Base-by-base conservation (phyloP, 2,797 vertebrate species). In the Aselliscus stoliczkanus region DNA sequence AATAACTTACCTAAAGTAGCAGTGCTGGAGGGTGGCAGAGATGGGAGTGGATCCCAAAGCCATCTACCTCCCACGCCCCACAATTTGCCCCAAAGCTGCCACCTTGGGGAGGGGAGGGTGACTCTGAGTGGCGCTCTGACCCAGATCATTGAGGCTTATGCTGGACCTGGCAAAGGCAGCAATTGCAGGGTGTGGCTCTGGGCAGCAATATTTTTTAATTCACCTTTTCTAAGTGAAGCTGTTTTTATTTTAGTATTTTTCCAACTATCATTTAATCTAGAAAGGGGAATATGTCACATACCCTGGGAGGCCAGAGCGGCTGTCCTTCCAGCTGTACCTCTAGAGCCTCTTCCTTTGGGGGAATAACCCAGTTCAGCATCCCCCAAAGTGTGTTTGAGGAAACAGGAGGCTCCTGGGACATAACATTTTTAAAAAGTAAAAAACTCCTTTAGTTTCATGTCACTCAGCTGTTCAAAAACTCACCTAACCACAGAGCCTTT, bases 211-310 rank as follows among this genome's bases (percentile, higher is more conserved):
- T 25, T 65, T 42, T 62, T 18, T 50, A 25, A 67, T n/a, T 54
- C 4, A 31, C 17, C 86, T 62, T 79, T 87, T 86, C 52, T 88
- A 67, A 69, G 42, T 65, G 73, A 87, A 94, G n/a, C 17, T 42
- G 52, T 60, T 60, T 87, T 81, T 31, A n/a, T 60, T 34, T 86
- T 54, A 87, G 25, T 13, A 10, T 62, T 87, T 93, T 83, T 80
- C 81, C 42, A 72, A 70, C 20, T n/a, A n/a, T 56, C 37, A 79
- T 85, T 58, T 27, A 42, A 12, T 9, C 69, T 25, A 69, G 25
- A 44, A 83, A 81, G 25, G 87, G 9, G 47, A 73, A 39, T 37
- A 10, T 17, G 42, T 37, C 25, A 4, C 5, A 54, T 37, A 54
- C 12, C 14, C 4, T 50, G 13, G n/a, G 17, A 92, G 29, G 14